A percentile compares a stretch with the other conserved stretches of the same genome.
phyloP scores from a whole-genome alignment of 2,797 vertebrate species.

The Pelodytes ibericus region DNA sequence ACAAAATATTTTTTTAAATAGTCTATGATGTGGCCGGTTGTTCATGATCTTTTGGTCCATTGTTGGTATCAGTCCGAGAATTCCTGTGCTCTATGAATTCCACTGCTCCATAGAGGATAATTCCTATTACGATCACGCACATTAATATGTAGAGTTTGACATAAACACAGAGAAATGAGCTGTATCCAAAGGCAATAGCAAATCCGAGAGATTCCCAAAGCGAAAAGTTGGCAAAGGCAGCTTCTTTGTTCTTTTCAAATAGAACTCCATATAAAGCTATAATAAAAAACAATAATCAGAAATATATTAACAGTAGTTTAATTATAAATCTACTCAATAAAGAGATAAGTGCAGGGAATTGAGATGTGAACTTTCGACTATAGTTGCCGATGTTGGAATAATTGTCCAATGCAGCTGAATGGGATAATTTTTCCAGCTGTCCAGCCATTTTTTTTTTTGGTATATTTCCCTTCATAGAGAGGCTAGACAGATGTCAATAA shows the following conservation, averaged over 20 bases:
- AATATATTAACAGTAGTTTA: not conserved
- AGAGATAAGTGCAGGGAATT: too few species aligned
- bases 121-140: slow-evolving; percentile 71
- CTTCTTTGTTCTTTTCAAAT: slow-evolving; percentile 85
- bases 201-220: slow-evolving; percentile 94
- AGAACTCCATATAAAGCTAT: slow-evolving; percentile 87
- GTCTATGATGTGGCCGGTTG: not conserved
- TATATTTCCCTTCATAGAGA: too few species aligned
- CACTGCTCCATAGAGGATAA: slow-evolving; percentile 74
- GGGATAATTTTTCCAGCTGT: too few species aligned
- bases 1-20: not conserved
- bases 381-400: too few species aligned
- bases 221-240: slow-evolving; percentile 92
- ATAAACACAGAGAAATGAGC: slow-evolving; percentile 81
- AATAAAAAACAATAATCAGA: slow-evolving; percentile 16
- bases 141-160: slow-evolving; percentile 85
- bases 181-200: slow-evolving; percentile 89
- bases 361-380: too few species aligned
- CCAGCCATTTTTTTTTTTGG: too few species aligned
- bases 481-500: too few species aligned
- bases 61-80: not conserved
- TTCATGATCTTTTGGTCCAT: slow-evolving; percentile 37
- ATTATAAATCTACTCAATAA: not conserved
- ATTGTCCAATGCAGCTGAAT: too few species aligned
- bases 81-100: slow-evolving; percentile 76